Base-by-base conservation (phyloP, 2,888 invertebrate genomes). In the Aspidapion aeneum region DNA sequence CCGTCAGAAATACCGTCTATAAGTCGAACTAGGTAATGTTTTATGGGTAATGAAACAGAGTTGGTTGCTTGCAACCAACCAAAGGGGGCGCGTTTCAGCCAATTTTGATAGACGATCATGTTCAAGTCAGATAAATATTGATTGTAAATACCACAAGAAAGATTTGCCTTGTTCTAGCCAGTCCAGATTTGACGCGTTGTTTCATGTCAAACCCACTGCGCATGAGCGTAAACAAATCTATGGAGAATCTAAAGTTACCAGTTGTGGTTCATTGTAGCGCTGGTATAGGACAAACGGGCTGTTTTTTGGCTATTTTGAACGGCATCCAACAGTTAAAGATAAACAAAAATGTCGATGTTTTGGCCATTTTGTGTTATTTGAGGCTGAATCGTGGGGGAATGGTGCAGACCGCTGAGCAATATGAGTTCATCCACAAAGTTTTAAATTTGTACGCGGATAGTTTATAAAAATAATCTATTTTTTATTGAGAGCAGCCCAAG, bases 401-500 rank as follows among this genome's bases (percentile, higher is more conserved):
- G 96, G 91, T 96, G 16, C 96, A 96, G 79, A 96, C 95, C 55
- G 94, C 94, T 1, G 96, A 96, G 77, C 96, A 96, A 79, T 96
- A 96, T 74, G 96, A 96, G 79, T 86, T 96, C 73, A 90, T 96
- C 71, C 95, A 96, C 78, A 88, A 92, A 72, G 94, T 95, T 12
- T 82, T 96, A 71, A 86, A 86, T 77, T 80, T 90, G 65, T 91
- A 89, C 75, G 85, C 90, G 69, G 35, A 35, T n/a, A n/a, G n/a
- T n/a, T n/a, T n/a, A n/a, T n/a, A n/a, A n/a, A n/a, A n/a, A n/a
- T n/a, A n/a, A n/a, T n/a, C n/a, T n/a, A n/a, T n/a, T n/a, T n/a
- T n/a, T n/a, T n/a, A n/a, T n/a, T n/a, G n/a, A n/a, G n/a, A n/a
- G n/a, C n/a, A n/a, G n/a, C n/a, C n/a, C n/a, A n/a, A n/a, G n/a